Conservation (phyloP, 2,888 invertebrate genomes). For the Callosobruchus maculatus region DNA sequence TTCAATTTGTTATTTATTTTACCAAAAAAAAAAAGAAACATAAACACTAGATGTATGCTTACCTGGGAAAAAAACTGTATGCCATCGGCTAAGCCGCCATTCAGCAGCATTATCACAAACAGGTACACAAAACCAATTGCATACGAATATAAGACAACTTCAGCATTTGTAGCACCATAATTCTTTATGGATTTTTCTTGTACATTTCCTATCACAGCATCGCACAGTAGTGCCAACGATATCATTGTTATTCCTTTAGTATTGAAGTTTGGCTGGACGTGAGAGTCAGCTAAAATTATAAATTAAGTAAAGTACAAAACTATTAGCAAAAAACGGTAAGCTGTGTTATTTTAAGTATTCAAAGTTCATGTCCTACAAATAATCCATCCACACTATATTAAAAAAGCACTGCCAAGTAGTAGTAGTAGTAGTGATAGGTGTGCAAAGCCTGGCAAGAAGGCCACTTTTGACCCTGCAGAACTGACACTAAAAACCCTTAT, state of each 20-base stretch:
- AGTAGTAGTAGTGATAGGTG: too few species aligned
- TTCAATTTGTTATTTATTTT: neutral
- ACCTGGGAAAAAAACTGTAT: conserved; percentile 75
- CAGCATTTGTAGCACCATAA: conserved; percentile 78
- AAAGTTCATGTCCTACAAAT: too few species aligned
- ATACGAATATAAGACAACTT: conserved; percentile 92
- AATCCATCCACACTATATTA: too few species aligned
- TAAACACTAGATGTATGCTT: too few species aligned
- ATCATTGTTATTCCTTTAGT: conserved; percentile 70
- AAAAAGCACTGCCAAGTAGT: too few species aligned
- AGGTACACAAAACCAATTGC: conserved; percentile 83
- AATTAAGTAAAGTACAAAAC: too few species aligned
- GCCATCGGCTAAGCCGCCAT: conserved; percentile 73
- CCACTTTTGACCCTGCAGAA: too few species aligned
- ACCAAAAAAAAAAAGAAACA: too few species aligned
- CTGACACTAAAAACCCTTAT: too few species aligned
- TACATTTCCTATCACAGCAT: conserved; percentile 94
- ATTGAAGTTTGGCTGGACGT: conserved; percentile 72
- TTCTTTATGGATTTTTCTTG: conserved; percentile 94
- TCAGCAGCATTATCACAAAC: conserved; percentile 64
- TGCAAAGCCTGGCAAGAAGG: too few species aligned
- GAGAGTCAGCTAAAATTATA: conserved; percentile 69
- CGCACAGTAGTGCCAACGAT: conserved; percentile 83
- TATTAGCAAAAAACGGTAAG: too few species aligned
- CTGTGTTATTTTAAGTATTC: too few species aligned